Percentiles rank a stretch among this genome's conserved stretches.
phyloP scores from a whole-genome alignment of 2,797 vertebrate genomes.

The Ctenopoma kingsleyae region DNA sequence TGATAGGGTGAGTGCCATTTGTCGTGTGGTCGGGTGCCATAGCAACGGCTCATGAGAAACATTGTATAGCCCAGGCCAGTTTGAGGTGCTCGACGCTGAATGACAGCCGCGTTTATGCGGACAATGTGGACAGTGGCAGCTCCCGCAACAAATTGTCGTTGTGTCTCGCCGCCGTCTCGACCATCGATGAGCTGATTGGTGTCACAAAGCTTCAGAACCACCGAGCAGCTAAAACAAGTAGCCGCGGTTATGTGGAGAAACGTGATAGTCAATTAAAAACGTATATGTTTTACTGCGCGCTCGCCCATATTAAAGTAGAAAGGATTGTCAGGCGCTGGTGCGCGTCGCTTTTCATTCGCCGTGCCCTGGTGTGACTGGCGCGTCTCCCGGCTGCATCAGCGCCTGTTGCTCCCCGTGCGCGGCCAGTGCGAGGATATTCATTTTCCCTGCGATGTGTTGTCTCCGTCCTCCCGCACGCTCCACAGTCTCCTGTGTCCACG shows the following conservation, averaged over 20 bases:
- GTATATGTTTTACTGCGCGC: slow-evolving; percentile 29
- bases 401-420: slow-evolving; percentile 76
- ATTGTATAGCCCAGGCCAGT: slow-evolving; percentile 71
- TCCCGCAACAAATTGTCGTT: slow-evolving; percentile 66
- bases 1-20: slow-evolving; percentile 83
- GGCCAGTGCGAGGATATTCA: slow-evolving; percentile 65
- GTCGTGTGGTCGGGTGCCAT: slow-evolving; percentile 89
- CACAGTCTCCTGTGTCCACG: slow-evolving; percentile 62
- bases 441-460: slow-evolving; percentile 63
- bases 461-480: slow-evolving; percentile 52
- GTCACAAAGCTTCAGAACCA: slow-evolving; percentile 32
- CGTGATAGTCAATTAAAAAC: slow-evolving; percentile 27
- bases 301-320: neutral
- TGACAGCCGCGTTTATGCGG: slow-evolving; percentile 72
- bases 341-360: slow-evolving; percentile 44
- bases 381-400: slow-evolving; percentile 65
- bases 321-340: slow-evolving; percentile 29
- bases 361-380: slow-evolving; percentile 73
- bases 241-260: slow-evolving; percentile 20
- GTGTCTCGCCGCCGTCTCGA: slow-evolving; percentile 67
- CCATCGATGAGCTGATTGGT: slow-evolving; percentile 35
- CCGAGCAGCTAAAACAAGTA: slow-evolving; percentile 48
- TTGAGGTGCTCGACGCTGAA: slow-evolving; percentile 66
- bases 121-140: slow-evolving; percentile 62
- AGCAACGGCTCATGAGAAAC: slow-evolving; percentile 89